Base-by-base conservation (phyloP, 2,113 vertebrate genomes). In the Phaetusa simplex region DNA sequence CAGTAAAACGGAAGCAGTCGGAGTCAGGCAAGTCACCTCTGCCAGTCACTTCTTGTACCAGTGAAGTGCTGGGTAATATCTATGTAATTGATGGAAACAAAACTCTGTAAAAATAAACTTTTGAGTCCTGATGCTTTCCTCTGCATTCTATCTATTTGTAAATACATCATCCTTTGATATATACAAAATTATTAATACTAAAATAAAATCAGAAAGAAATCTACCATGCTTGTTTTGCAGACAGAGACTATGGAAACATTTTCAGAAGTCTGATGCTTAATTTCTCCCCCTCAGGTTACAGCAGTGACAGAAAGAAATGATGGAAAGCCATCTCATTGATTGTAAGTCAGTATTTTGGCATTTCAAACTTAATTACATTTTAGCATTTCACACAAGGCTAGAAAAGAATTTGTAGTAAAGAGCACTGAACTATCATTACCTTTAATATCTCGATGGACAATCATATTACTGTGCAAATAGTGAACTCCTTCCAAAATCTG, bases 401-500 rank as follows among this genome's bases (percentile, higher is more conserved):
- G 26, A 55, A 77, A 70, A 84, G 55, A 65, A 81, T 73, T 21
- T 70, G 40, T 38, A 73, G 43, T 32, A n/a, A 40, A 84, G 18
- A 77, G 72, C 55, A 71, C 11, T 78, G 29, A 85, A 42, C 23
- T 71, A 26, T 47, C n/a, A 14, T 69, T 97, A 99, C 99, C 99
- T 99, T 99, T 99, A 96, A 99, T 99, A 98, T 99, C 99, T 97
- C 99, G 98, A 98, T 99, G 99, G 89, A 99, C 99, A 93, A 99
- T 99, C 99, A 99, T 99, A 96, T 99, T 99, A 97, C 99, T 99
- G 98, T 99, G 99, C 96, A 99, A 99, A 98, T 99, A 99, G 83
- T 99, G 99, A 58, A 99, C 99, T 4, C 99, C 99, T 96, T 99
- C 99, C 95, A 99, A 98, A 97, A 99, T 99, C 98, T 99, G 99